Evolutionary conservation across 2,113 vertebrate genomes (phyloP), one percentile per base, ranked within the genome.

Genomic region (Myrmophylax atrothorax): DNA sequence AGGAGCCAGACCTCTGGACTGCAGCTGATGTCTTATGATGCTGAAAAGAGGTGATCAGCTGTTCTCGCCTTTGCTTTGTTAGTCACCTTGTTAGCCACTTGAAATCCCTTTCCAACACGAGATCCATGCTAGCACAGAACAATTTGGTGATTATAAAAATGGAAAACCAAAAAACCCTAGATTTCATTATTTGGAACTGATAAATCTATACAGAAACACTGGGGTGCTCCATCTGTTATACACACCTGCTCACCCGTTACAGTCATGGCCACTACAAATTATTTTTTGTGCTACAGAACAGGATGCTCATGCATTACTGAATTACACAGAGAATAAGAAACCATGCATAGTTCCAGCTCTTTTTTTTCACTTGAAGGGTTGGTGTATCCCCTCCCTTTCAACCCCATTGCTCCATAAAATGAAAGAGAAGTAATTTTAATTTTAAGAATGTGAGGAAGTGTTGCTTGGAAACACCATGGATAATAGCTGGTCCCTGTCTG

Each of bases 381-480:
- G 75, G n/a, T 40, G 20, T 52, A 29, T 16, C 9, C 56, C 18
- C 26, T 91, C 22, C 26, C 18, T 96, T 91, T 90, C 72, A 93
- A 83, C 22, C 4, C 14, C 9, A 44, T 29, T 84, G 28, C 58
- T 84, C 91, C 93, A 62, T 13, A 75, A 89, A 87, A 82, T 86
- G 31, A 56, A 87, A 90, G 17, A 73, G 55, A 38, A 89, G 15
- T 79, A 5, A 89, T 90, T 91, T 91, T 90, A 69, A 80, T 90
- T 92, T 90, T 87, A 90, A 90, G 79, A 93, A 87, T 82, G 37
- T 60, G 78, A 84, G 31, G 44, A 64, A 76, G 15, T 35, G 92
- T 96, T 97, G 92, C 97, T 94, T 97, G 91, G 94, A 92, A 97
- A 96, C 74, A 2, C 40, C 46, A 55, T 8, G 14, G 49, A 28